phyloP scores from a whole-genome alignment of 2,888 invertebrate genomes.

The Seira ritae region DNA sequence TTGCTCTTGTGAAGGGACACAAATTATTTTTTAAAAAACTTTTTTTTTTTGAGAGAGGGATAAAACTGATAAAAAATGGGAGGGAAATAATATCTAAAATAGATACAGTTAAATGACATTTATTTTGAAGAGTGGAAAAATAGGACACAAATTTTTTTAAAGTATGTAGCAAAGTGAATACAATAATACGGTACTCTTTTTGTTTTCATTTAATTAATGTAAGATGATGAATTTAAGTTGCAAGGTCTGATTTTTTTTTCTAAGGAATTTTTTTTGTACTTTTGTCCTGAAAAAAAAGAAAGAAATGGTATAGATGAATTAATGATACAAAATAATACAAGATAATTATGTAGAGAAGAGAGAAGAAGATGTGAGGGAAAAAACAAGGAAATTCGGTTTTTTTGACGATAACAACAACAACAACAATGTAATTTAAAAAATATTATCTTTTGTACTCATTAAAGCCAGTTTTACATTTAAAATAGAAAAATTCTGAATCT shows the following conservation, averaged over 20 bases:
- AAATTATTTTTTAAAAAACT: too few relatives aligned
- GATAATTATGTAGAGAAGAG: not conserved
- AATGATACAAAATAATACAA: slow-evolving; percentile 12
- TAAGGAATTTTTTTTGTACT: slow-evolving; percentile 58
- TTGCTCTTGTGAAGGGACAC: not conserved
- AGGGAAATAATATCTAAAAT: too few relatives aligned
- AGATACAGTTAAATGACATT: too few relatives aligned
- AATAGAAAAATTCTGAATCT: not conserved
- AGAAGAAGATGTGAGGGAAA: not conserved
- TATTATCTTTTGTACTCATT: slow-evolving; percentile 64
- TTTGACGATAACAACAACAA: slow-evolving; percentile 38
- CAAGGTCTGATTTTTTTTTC: slow-evolving; percentile 59
- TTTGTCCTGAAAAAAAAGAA: too few relatives aligned
- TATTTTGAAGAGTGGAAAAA: too few relatives aligned
- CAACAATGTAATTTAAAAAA: slow-evolving; percentile 49
- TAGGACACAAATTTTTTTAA: too few relatives aligned
- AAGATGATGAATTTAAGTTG: not conserved
- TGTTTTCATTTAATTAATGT: not conserved
- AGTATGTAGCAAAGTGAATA: too few relatives aligned
- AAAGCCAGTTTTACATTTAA: slow-evolving; percentile 60
- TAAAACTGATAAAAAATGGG: too few relatives aligned
- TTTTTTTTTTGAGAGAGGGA: too few relatives aligned
- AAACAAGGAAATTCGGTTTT: slow-evolving; percentile 42
- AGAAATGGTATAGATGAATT: slow-evolving; percentile 2
- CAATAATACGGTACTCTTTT: slow-evolving; percentile 35